A percentile compares a stretch with the other conserved stretches of the same genome.
phyloP scores from a whole-genome alignment of 2,113 vertebrate species.

The Stomatorhinus ivindoensis region DNA sequence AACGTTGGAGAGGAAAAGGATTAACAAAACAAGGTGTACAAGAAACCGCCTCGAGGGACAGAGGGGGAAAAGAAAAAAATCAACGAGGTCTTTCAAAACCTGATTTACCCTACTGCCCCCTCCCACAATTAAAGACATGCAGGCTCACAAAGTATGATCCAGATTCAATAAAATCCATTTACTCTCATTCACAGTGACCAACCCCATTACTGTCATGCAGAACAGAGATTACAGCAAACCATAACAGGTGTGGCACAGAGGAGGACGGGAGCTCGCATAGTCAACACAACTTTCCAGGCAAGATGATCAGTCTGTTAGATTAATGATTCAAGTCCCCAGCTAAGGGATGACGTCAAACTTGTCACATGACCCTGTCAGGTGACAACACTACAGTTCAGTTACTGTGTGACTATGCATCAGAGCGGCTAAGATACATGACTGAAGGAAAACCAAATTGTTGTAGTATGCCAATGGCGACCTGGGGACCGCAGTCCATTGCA shows the following conservation, averaged over 20 bases:
- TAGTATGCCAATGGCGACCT: not conserved
- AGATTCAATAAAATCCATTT: not conserved
- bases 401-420: not conserved
- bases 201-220: not conserved
- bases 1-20: not conserved
- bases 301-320: not conserved
- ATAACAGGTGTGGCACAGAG: not conserved
- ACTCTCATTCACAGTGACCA: not conserved
- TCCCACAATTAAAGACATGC: not conserved
- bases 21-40: not conserved
- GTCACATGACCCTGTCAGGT: not conserved
- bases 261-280: not conserved
- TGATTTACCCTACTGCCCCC: not conserved
- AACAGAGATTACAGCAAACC: not conserved
- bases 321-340: not conserved
- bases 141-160: not conserved
- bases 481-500: not conserved
- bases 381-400: not conserved
- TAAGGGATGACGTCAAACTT: not conserved
- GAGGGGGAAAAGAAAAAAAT: not conserved
- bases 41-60: not conserved
- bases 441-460: not conserved
- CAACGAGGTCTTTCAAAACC: not conserved
- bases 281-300: not conserved
- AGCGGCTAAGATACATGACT: not conserved